Evolutionary conservation across 92 coral and sea anemone genomes (phyloP), one percentile per base, ranked within the genome.

Genomic region (Porites evermanni): DNA sequence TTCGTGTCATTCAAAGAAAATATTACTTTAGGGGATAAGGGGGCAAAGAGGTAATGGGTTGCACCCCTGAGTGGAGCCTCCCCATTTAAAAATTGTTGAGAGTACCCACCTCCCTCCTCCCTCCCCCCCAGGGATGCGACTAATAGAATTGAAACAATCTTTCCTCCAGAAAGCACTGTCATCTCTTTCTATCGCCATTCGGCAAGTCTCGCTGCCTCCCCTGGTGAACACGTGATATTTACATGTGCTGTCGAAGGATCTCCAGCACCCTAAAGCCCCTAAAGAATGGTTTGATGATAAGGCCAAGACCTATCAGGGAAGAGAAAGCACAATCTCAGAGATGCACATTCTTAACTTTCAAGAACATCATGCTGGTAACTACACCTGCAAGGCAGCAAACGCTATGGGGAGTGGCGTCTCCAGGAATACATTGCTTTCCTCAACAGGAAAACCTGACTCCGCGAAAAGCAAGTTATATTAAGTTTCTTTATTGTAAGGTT

Each of bases 241-340:
- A 29, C 53, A 8, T 90, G 93, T 20, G 61, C 80, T 44, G 93
- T 61, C 0, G 44, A 80, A 4, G 93, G 91, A 18, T 47, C 54
- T 21, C 93, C 88, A n/a, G 32, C 58, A 20, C 87, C 88, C 21
- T n/a, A n/a, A n/a, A n/a, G n/a, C n/a, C n/a, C n/a, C n/a, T n/a
- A n/a, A n/a, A n/a, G n/a, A n/a, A n/a, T n/a, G n/a, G n/a, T n/a
- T n/a, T 53, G 53, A 54, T 82, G 56, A 64, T 6, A 24, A 19
- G 76, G 83, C 13, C 8, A 56, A 4, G 75, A 64, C 10, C 58
- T 24, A 12, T 81, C 72, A 44, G 20, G 38, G 32, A 60, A 53
- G 65, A 16, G 72, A 19, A 13, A 81, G 8, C 67, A 53, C 21
- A 14, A 52, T 53, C 7, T 87, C 86, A 64, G 65, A 65, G 51